Conservation (phyloP, 2,888 invertebrate species). For the Pherbina coryleti region DNA sequence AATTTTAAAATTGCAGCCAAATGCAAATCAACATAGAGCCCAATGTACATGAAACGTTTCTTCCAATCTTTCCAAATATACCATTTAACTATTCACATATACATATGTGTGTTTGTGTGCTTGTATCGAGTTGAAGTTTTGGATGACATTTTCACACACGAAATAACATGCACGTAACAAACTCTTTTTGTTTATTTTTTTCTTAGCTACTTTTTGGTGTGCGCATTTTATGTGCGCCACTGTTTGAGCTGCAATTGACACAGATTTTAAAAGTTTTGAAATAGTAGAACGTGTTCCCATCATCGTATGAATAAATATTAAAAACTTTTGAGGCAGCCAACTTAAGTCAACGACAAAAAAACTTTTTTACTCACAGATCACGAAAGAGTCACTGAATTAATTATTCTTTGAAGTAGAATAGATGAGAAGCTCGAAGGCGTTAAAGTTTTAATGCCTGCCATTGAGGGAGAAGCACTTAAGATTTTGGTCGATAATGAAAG, state of each 20-base stretch:
- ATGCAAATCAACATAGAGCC: not conserved
- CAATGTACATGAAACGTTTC: not conserved
- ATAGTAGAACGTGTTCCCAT: not conserved
- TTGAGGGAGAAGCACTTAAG: too few species aligned
- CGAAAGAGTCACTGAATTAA: too few species aligned
- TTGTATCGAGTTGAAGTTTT: not conserved
- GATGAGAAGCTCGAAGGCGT: too few species aligned
- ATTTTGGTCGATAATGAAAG: too few species aligned
- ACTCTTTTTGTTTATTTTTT: not conserved
- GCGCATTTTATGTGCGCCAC: not conserved
- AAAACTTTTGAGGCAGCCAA: not conserved
- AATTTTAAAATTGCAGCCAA: not conserved
- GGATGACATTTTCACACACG: slow-evolving; percentile 13
- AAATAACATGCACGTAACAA: not conserved
- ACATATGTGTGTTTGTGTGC: not conserved
- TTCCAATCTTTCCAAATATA: not conserved
- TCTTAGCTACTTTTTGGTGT: not conserved
- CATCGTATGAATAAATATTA: not conserved
- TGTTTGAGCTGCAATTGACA: not conserved
- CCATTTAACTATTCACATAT: too few species aligned
- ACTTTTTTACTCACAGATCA: too few species aligned
- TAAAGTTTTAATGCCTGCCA: too few species aligned
- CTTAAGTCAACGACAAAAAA: too few species aligned
- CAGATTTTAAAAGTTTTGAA: slow-evolving; percentile 10
- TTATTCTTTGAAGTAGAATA: too few species aligned